Evolutionary conservation across 2,797 vertebrate genomes (phyloP), one percentile per base, ranked within the genome.

Genomic region (Intellagama lesueurii): DNA sequence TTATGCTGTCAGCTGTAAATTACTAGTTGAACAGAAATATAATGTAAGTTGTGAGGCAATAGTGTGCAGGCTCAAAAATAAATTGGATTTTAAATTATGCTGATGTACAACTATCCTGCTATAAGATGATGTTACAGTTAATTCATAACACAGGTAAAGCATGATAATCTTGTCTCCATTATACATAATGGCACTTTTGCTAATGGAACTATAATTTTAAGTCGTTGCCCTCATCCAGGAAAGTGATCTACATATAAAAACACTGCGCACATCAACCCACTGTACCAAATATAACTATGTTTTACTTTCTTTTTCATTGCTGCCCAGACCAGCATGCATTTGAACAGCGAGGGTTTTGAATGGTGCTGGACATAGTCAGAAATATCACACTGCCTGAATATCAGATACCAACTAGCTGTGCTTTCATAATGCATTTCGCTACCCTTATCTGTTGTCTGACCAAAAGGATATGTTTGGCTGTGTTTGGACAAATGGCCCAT

Each of bases 21-120:
- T 89, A 89, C 80, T 81, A 66, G 77, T 66, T 73, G 77, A 89
- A 81, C 35, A 44, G 66, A 70, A 85, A 85, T 84, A 70, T 85
- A 85, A 85, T 93, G 89, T 93, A 93, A 89, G 68, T 64, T 93
- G 81, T 90, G 91, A 90, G 93, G 69, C 56, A 93, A 92, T 88
- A 92, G 93, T 87, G 84, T 92, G 90, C 73, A 90, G 80, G 85
- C 91, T 92, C 81, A 94, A 94, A 93, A 93, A 83, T 90, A 96
- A 96, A 94, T 92, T 95, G 89, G 90, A 91, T 94, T 90, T 90
- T 91, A 86, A 93, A 94, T 94, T 87, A 68, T 92, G 90, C 87
- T 94, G 83, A 72, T 89, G 90, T 94, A 94, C 87, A 91, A 77
- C 93, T 94, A 90, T 47, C 91, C 47, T 90, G 82, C 90, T 90